These are phyloP conservation scores for Lottia gigantea DNA, from an alignment of 2,888 invertebrate species.

Conservation along the genomic window DNA sequence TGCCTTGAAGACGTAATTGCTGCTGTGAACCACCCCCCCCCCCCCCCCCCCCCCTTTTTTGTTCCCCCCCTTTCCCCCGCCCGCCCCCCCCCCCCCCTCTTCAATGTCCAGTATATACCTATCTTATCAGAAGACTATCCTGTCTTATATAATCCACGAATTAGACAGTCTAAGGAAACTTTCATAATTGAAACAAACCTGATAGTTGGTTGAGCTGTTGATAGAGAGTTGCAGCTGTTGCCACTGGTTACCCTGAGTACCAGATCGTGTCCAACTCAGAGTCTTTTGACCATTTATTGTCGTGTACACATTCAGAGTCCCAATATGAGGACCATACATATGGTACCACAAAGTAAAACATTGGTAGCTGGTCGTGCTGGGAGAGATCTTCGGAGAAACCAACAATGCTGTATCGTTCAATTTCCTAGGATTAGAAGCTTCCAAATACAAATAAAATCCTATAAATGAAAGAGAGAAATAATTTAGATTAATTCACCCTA, in stretches of 20 bases:
- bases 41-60: too few relatives aligned
- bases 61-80: too few relatives aligned
- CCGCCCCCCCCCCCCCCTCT: too few relatives aligned
- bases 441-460: slow-evolving; percentile 81
- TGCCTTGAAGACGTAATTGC: too few relatives aligned
- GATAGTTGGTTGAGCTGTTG: slow-evolving; percentile 46
- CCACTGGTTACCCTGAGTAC: slow-evolving; percentile 57
- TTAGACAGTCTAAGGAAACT: too few relatives aligned
- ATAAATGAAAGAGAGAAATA: not conserved
- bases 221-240: slow-evolving; percentile 47
- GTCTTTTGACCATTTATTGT: slow-evolving; percentile 27
- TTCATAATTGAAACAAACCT: slow-evolving; percentile 37
- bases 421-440: slow-evolving; percentile 75
- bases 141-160: not conserved
- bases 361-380: slow-evolving; percentile 37
- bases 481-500: too few relatives aligned
- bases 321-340: slow-evolving; percentile 58
- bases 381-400: slow-evolving; percentile 40
- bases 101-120: too few relatives aligned
- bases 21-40: too few relatives aligned
- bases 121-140: too few relatives aligned
- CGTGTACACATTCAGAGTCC: slow-evolving; percentile 45
- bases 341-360: slow-evolving; percentile 63
- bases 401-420: slow-evolving; percentile 75
- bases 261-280: slow-evolving; percentile 44